Evolutionary conservation across 2,797 vertebrate genomes (phyloP).

Genomic region (Dicrostonyx torquatus): DNA sequence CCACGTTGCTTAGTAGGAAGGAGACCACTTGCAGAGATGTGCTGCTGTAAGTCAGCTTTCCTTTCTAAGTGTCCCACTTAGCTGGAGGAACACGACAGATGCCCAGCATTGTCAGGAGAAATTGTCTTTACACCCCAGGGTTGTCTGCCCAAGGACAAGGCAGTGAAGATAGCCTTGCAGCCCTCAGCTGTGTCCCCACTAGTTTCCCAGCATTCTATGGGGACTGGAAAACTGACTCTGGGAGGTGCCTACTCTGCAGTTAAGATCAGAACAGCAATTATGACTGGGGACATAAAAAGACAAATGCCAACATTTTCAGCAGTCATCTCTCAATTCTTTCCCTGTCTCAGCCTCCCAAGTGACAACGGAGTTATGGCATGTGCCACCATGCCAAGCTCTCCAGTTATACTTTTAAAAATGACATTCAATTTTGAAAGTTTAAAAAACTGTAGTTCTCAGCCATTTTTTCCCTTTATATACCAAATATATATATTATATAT

Average conservation of each 20-base stretch:
- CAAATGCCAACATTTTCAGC: slow-evolving; percentile 8
- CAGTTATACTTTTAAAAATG: background rate
- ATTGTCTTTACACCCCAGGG: background rate
- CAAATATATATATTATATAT: too few relatives aligned
- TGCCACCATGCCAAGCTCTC: slow-evolving; percentile 30
- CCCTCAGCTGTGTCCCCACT: background rate
- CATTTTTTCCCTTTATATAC: slow-evolving; percentile 39
- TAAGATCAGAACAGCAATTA: background rate
- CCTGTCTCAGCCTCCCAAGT: background rate
- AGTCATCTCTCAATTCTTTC: background rate
- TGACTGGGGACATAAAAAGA: background rate
- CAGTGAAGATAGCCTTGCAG: background rate
- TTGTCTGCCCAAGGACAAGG: background rate
- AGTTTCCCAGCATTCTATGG: background rate
- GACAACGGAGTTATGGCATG: background rate
- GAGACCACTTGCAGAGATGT: background rate
- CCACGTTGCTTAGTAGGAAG: slow-evolving; percentile 2
- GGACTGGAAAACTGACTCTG: slow-evolving; percentile 21
- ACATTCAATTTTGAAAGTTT: slow-evolving; percentile 53
- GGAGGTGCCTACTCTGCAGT: background rate
- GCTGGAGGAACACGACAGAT: background rate
- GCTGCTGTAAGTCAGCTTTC: background rate
- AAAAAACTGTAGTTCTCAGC: slow-evolving; percentile 8
- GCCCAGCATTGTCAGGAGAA: background rate
- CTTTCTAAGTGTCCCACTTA: slow-evolving; percentile 35